A percentile compares a stretch with the other conserved stretches of the same genome.
These are phyloP conservation scores for Colius striatus DNA, from an alignment of 2,113 vertebrate genomes.

Conservation along the genomic window DNA sequence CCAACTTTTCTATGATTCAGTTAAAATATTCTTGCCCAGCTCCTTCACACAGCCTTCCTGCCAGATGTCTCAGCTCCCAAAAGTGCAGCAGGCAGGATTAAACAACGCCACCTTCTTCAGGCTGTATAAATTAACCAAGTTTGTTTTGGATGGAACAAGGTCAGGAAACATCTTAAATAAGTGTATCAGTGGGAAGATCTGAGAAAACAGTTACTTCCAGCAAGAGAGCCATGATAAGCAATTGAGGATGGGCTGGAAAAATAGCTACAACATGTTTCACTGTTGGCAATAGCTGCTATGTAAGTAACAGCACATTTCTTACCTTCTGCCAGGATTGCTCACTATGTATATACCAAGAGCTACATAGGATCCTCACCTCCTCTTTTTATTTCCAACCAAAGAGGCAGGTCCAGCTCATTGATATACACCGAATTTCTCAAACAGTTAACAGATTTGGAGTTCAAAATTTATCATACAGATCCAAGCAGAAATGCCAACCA, in stretches of 20 bases:
- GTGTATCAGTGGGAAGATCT: slow-evolving; percentile 54
- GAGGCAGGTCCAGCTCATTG: not conserved
- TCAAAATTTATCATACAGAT: not conserved
- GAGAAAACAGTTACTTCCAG: slow-evolving; percentile 37
- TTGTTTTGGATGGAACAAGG: slow-evolving; percentile 34
- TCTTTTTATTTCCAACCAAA: not conserved
- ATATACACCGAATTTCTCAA: not conserved
- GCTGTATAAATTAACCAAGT: not conserved
- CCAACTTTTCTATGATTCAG: not conserved
- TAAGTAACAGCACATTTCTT: not conserved
- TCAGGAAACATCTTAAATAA: slow-evolving; percentile 26
- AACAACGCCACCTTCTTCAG: not conserved
- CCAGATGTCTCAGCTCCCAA: not conserved
- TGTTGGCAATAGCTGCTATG: not conserved
- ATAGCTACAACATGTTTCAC: not conserved
- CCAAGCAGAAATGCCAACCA: not conserved
- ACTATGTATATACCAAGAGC: not conserved
- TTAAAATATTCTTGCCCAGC: not conserved
- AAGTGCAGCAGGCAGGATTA: not conserved
- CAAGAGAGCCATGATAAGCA: not conserved
- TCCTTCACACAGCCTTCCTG: not conserved
- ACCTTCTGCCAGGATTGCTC: not conserved
- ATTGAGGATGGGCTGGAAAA: slow-evolving; percentile 11
- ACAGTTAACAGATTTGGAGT: not conserved
- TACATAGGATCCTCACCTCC: not conserved